Evolutionary conservation across 2,888 invertebrate species (phyloP).

Genomic region (Drosophila koepferae): DNA sequence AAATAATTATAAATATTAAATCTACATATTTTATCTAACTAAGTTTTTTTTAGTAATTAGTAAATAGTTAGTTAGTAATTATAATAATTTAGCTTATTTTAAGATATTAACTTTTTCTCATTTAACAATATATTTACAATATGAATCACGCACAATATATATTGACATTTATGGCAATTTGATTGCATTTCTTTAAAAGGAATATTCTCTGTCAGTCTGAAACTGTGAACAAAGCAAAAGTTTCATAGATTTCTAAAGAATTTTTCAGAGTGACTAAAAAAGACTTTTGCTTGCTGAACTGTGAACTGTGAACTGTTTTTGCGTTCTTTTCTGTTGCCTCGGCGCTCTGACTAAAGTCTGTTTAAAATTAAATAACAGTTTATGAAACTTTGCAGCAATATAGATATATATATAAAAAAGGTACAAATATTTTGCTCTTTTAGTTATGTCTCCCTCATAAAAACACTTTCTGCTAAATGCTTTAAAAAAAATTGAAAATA

Average conservation of each 20-base stretch:
- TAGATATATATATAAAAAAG: not conserved
- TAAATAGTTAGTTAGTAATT: no score
- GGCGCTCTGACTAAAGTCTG: not conserved
- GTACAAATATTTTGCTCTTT: not conserved
- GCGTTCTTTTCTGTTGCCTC: not conserved
- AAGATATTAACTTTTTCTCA: no score
- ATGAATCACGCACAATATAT: not conserved
- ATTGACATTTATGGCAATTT: not conserved
- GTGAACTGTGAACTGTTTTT: not conserved
- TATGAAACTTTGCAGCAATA: not conserved
- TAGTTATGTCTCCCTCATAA: not conserved
- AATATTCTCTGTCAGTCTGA: not conserved
- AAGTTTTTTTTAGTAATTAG: no score
- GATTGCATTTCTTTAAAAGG: not conserved
- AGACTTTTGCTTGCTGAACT: not conserved
- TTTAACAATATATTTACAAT: no score
- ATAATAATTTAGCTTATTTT: no score
- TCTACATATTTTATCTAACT: no score
- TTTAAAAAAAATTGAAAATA: not conserved
- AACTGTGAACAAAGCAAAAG: not conserved
- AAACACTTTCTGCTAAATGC: not conserved
- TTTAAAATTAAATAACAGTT: not conserved
- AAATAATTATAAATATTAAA: no score
- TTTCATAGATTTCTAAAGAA: not conserved
- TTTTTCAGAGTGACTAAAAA: not conserved